Percentiles rank a stretch among this genome's conserved stretches.
Conservation (phyloP, 2,888 invertebrate species). For the Isoperla grammatica region DNA sequence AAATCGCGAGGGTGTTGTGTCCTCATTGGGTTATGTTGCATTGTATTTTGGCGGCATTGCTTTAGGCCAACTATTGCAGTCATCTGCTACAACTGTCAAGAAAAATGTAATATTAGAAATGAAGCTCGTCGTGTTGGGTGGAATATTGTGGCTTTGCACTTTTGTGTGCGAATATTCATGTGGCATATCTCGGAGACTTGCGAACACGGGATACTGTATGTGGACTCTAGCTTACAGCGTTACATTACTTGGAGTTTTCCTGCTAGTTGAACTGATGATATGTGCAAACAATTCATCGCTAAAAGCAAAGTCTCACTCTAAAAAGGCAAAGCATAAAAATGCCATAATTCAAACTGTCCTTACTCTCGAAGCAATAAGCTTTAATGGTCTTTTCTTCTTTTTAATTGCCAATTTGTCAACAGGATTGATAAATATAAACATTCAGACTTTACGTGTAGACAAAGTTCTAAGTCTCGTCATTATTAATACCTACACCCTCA, state of each 20-base stretch:
- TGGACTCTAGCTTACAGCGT: conserved; percentile 67
- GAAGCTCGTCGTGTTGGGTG: conserved; percentile 35
- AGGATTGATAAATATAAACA: conserved; percentile 69
- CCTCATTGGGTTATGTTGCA: conserved; percentile 76
- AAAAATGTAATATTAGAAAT: conserved; percentile 26
- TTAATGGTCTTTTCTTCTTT: conserved; percentile 80
- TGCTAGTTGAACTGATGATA: conserved; percentile 50
- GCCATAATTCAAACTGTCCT: conserved; percentile 44
- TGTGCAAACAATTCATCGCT: conserved; percentile 36
- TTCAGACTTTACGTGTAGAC: conserved; percentile 55
- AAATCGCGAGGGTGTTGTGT: conserved; percentile 88
- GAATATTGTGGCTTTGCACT: conserved; percentile 45
- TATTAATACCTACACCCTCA: conserved; percentile 49
- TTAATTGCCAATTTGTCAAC: conserved; percentile 78
- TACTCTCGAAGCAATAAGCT: conserved; percentile 66
- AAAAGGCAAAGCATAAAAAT: conserved; percentile 13
- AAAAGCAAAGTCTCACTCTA: conserved; percentile 14
- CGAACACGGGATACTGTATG: conserved; percentile 74
- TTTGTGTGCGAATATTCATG: conserved; percentile 48
- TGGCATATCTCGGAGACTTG: conserved; percentile 70
- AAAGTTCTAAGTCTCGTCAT: conserved; percentile 44
- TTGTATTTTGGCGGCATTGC: conserved; percentile 72
- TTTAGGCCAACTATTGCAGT: conserved; percentile 52
- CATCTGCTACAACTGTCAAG: conserved; percentile 35
- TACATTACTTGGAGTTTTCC: conserved; percentile 50